These are phyloP conservation scores for Lasioglossum zephyrum DNA, from an alignment of 2,888 invertebrate genomes.

Conservation along the genomic window DNA sequence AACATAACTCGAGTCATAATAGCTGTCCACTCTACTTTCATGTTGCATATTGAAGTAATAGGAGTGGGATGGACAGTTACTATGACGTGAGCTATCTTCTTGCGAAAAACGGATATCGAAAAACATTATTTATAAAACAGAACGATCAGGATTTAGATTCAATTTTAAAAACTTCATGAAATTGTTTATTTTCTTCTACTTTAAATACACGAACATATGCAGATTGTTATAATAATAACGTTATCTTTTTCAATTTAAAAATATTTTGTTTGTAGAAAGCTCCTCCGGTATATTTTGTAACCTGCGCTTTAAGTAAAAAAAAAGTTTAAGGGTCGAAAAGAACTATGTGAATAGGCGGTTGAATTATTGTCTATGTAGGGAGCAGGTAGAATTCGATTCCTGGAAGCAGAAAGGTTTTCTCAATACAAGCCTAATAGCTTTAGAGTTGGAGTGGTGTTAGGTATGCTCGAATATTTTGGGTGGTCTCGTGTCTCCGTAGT, in stretches of 20 bases:
- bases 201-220: not conserved
- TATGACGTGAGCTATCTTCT: not conserved
- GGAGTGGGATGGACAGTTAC: not conserved
- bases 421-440: slow-evolving; percentile 36
- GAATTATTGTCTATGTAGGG: slow-evolving; percentile 17
- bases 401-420: slow-evolving; percentile 38
- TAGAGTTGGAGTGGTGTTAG: slow-evolving; percentile 29
- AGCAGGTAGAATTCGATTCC: slow-evolving; percentile 49
- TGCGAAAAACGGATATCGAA: not conserved
- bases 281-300: not conserved
- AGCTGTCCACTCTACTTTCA: not conserved
- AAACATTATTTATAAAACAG: not conserved
- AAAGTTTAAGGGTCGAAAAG: not conserved
- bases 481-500: slow-evolving; percentile 30
- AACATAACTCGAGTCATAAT: not conserved
- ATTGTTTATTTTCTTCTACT: not conserved
- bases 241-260: slow-evolving; percentile 1
- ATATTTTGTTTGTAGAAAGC: not conserved
- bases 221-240: not conserved
- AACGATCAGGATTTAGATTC: not conserved
- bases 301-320: slow-evolving; percentile 2
- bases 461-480: slow-evolving; percentile 34
- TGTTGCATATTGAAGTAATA: not conserved
- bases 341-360: not conserved
- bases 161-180: not conserved